Conservation (phyloP, 2,113 vertebrate genomes). For the Pachypanchax playfairii region DNA sequence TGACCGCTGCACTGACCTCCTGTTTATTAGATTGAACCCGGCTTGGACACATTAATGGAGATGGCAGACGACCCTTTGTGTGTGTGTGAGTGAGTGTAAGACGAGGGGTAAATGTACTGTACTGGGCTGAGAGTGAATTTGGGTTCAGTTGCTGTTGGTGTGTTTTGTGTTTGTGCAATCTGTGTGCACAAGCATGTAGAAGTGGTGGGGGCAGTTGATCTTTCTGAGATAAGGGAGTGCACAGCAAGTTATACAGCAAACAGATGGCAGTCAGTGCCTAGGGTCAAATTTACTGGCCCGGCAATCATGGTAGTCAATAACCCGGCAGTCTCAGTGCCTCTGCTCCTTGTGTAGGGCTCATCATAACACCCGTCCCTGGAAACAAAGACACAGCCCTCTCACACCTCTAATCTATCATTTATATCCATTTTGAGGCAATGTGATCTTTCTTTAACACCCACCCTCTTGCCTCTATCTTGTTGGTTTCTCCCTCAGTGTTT, state of each 20-base stretch:
- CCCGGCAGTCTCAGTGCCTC: slow-evolving; percentile 66
- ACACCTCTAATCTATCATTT: slow-evolving; percentile 85
- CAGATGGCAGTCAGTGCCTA: slow-evolving; percentile 70
- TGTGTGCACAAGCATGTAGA: slow-evolving; percentile 45
- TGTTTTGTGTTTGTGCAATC: slow-evolving; percentile 41
- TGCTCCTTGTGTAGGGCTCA: slow-evolving; percentile 77
- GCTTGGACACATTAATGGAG: slow-evolving; percentile 81
- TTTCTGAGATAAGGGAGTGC: slow-evolving; percentile 45
- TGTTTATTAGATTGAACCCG: slow-evolving; percentile 86
- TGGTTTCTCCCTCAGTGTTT: slow-evolving; percentile 53
- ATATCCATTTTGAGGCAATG: slow-evolving; percentile 74
- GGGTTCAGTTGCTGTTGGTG: slow-evolving; percentile 32
- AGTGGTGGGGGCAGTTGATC: slow-evolving; percentile 35
- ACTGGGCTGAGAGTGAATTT: slow-evolving; percentile 33
- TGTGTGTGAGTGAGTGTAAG: slow-evolving; percentile 40
- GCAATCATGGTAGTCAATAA: slow-evolving; percentile 86
- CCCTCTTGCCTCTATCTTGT: slow-evolving; percentile 51
- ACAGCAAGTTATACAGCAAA: slow-evolving; percentile 64
- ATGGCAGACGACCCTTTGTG: slow-evolving; percentile 52
- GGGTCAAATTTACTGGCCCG: slow-evolving; percentile 83
- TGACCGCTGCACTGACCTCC: slow-evolving; percentile 77
- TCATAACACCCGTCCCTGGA: slow-evolving; percentile 61
- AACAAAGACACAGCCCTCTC: slow-evolving; percentile 74
- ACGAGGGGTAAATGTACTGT: slow-evolving; percentile 41
- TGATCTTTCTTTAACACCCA: slow-evolving; percentile 62